These are phyloP conservation scores for Rapana venosa DNA, from an alignment of 2,888 invertebrate genomes.

Conservation along the genomic window DNA sequence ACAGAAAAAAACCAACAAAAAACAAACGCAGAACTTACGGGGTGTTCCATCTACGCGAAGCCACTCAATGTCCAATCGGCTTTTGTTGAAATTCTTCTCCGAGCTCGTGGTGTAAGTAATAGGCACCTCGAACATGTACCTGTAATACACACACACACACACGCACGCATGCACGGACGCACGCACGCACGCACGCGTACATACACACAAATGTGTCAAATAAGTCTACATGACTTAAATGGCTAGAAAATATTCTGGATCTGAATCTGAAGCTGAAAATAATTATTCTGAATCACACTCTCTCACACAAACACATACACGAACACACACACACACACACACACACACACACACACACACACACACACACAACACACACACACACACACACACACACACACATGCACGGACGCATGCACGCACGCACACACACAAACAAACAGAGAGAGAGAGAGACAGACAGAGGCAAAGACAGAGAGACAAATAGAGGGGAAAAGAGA, in stretches of 20 bases:
- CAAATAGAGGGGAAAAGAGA: too few relatives aligned
- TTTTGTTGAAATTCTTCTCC: conserved; percentile 25
- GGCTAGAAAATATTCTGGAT: too few relatives aligned
- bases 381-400: neutral
- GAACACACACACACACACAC: neutral
- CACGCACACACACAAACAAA: neutral
- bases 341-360: conserved; percentile 5
- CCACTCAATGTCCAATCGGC: neutral
- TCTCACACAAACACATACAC: neutral
- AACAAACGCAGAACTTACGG: neutral
- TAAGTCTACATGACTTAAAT: too few relatives aligned
- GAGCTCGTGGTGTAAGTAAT: conserved; percentile 34
- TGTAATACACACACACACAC: conserved; percentile 16
- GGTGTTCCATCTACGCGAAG: neutral
- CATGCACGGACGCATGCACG: neutral
- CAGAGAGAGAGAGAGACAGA: too few relatives aligned
- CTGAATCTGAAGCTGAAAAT: too few relatives aligned
- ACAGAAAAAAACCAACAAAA: neutral
- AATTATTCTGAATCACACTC: too few relatives aligned
- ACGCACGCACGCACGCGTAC: neutral
- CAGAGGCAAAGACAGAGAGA: too few relatives aligned
- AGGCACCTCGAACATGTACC: conserved; percentile 37
- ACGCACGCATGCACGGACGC: neutral
- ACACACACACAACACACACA: neutral
- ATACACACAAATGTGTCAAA: too few relatives aligned